These are phyloP conservation scores for Saccostrea cuccullata DNA, from an alignment of 1,140 invertebrate genomes.

Conservation along the genomic window DNA sequence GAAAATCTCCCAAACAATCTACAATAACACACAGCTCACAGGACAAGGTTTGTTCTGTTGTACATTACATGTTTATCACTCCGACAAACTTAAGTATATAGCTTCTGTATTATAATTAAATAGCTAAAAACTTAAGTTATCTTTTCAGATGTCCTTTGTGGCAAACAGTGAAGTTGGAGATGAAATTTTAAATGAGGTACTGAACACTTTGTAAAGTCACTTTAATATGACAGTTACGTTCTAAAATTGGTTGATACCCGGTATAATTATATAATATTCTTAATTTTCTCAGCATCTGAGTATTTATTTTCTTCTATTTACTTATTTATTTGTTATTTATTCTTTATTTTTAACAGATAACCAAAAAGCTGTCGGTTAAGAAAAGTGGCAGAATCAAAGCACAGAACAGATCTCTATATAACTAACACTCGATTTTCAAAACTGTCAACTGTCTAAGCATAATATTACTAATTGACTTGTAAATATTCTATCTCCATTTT, in stretches of 20 bases:
- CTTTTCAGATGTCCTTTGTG: constrained; percentile 15
- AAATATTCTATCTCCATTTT: not conserved
- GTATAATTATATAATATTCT: not conserved
- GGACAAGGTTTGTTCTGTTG: not conserved
- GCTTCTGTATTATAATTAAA: too few relatives aligned
- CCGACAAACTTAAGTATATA: too few relatives aligned
- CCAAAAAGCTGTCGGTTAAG: not conserved
- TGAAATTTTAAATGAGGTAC: not conserved
- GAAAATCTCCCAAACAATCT: not conserved
- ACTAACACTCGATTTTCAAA: not conserved
- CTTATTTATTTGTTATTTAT: not conserved
- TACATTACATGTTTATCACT: not conserved
- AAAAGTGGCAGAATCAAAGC: constrained; percentile 4
- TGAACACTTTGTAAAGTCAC: too few relatives aligned
- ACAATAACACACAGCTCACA: constrained; percentile 10
- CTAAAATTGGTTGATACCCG: not conserved
- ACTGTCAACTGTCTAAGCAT: not conserved
- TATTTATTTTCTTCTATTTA: too few relatives aligned
- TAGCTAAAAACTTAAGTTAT: not conserved
- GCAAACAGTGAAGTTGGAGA: constrained; percentile 18
- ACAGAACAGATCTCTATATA: constrained; percentile 2
- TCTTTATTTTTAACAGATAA: not conserved
- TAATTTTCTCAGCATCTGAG: too few relatives aligned
- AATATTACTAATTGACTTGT: not conserved
- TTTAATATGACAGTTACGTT: too few relatives aligned